Conservation (phyloP, 2,113 vertebrate genomes). For the Megaptera novaeangliae region DNA sequence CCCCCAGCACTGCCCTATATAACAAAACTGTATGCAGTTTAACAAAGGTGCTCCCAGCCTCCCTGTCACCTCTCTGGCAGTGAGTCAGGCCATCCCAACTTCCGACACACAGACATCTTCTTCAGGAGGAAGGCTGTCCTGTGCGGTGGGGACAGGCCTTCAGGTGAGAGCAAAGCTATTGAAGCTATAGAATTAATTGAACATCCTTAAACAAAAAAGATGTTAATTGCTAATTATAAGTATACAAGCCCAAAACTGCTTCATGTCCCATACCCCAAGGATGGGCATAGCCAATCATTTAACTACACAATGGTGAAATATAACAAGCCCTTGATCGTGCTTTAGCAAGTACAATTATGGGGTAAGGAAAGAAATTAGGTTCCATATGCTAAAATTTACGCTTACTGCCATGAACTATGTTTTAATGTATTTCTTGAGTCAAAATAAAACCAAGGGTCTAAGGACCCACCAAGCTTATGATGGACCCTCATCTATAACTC, state of each 20-base stretch:
- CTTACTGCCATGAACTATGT: background rate
- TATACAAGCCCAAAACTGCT: background rate
- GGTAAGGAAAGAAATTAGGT: background rate
- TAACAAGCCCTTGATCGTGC: background rate
- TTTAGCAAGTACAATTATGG: background rate
- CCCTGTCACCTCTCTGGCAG: conserved; percentile 3
- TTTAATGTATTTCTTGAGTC: background rate
- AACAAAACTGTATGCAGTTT: background rate
- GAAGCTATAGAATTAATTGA: background rate
- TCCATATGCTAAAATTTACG: background rate
- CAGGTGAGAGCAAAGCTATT: conserved; percentile 3
- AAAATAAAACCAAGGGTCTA: background rate
- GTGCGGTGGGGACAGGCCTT: background rate
- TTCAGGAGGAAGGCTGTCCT: background rate
- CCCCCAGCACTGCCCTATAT: background rate
- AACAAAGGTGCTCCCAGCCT: background rate
- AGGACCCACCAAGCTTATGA: background rate
- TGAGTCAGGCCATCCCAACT: background rate
- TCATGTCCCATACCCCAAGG: background rate
- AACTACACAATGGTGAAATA: background rate
- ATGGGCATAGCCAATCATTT: background rate
- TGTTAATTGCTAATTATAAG: background rate
- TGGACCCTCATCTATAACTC: background rate
- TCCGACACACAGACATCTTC: background rate
- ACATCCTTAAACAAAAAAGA: background rate